These are phyloP conservation scores for Acromyrmex heyeri DNA, from an alignment of 1,140 invertebrate genomes.

Conservation along the genomic window DNA sequence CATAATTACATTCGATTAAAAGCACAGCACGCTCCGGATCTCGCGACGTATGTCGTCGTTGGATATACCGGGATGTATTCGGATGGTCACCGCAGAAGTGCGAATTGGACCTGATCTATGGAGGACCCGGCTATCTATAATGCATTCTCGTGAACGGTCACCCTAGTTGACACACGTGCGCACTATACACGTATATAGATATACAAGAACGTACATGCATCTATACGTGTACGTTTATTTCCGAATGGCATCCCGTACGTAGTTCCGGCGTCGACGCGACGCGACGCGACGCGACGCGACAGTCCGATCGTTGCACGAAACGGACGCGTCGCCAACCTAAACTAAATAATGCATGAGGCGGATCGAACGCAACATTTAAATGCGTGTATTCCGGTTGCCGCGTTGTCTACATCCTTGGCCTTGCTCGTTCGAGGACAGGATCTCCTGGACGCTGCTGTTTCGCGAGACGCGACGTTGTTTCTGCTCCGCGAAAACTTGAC, in stretches of 20 bases:
- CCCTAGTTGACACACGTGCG: constrained; percentile 48
- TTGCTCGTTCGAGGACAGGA: constrained; percentile 62
- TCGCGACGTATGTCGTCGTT: constrained; percentile 40
- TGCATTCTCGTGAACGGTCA: constrained; percentile 68
- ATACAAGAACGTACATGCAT: constrained; percentile 16
- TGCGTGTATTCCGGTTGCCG: constrained; percentile 73
- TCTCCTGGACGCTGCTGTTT: constrained; percentile 43
- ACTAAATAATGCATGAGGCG: constrained; percentile 83
- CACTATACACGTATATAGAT: constrained; percentile 13
- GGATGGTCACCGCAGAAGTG: constrained; percentile 63
- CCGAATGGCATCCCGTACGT: constrained; percentile 73
- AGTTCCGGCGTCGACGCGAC: constrained; percentile 79
- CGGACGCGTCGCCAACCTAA: constrained; percentile 74
- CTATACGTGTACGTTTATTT: constrained; percentile 73
- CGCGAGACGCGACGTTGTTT: constrained; percentile 1
- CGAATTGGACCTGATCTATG: constrained; percentile 75
- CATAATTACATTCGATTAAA: constrained; percentile 74
- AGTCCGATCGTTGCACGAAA: constrained; percentile 76
- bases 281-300: constrained; percentile 73
- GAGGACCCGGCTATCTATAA: constrained; percentile 74
- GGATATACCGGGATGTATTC: constrained; percentile 43
- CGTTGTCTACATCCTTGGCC: constrained; percentile 73
- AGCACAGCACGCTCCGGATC: constrained; percentile 51
- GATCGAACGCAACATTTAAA: constrained; percentile 82
- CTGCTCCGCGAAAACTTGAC: background rate